Conservation (phyloP, 1,140 invertebrate genomes). For the Cecropterus lyciades region DNA sequence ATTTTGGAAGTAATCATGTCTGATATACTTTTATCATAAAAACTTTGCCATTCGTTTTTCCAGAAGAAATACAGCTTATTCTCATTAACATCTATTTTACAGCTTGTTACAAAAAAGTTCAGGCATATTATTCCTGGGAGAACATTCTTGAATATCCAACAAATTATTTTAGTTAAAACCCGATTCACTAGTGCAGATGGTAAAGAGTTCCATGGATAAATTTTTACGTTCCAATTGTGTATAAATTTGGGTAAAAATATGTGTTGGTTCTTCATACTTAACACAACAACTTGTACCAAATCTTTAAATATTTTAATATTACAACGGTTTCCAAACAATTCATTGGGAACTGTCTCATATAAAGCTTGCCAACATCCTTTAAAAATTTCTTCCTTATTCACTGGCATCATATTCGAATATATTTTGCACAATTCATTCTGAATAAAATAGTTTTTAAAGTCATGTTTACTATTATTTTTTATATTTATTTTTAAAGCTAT, state of each 20-base stretch:
- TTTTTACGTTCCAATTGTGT: conserved; percentile 64
- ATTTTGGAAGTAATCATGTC: conserved; percentile 58
- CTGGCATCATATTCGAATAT: conserved; percentile 26
- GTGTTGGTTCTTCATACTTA: conserved; percentile 72
- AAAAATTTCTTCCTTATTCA: conserved; percentile 59
- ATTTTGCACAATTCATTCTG: conserved; percentile 19
- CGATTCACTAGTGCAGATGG: conserved; percentile 30
- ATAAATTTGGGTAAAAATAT: conserved; percentile 52
- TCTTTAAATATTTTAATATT: conserved; percentile 73
- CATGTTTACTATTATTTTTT: conserved; percentile 47
- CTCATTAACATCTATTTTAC: conserved; percentile 75
- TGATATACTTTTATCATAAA: conserved; percentile 68
- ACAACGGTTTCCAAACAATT: conserved; percentile 62
- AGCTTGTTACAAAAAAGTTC: conserved; percentile 78
- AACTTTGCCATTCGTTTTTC: conserved; percentile 78
- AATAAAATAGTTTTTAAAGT: conserved; percentile 65
- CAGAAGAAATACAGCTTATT: conserved; percentile 77
- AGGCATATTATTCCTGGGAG: conserved; percentile 70
- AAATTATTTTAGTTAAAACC: conserved; percentile 54
- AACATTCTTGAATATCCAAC: conserved; percentile 70
- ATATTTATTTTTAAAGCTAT: conserved; percentile 54
- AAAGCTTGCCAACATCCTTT: conserved; percentile 48
- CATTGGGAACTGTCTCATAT: conserved; percentile 58
- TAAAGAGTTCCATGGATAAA: conserved; percentile 54
- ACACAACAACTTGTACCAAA: conserved; percentile 57